These are phyloP conservation scores for Neuroterus valhalla DNA, from an alignment of 1,140 invertebrate genomes.

Conservation along the genomic window DNA sequence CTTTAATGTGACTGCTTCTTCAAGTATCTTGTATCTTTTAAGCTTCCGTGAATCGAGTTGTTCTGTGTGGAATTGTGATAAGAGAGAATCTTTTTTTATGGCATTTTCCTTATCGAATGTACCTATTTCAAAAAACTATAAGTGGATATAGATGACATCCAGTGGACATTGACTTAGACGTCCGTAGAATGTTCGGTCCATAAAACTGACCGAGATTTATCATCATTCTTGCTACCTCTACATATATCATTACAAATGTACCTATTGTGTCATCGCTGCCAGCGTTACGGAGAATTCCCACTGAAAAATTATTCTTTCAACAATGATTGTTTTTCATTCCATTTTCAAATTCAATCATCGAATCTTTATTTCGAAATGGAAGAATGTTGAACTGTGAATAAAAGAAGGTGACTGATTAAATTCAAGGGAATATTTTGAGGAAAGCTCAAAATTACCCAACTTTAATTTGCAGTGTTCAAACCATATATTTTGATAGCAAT, in stretches of 20 bases:
- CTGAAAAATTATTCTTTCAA: not conserved
- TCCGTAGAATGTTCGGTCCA: conserved; percentile 7
- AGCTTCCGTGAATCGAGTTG: not conserved
- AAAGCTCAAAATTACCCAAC: too few relatives aligned
- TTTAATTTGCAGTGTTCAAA: too few relatives aligned
- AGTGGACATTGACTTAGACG: not conserved
- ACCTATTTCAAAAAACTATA: not conserved
- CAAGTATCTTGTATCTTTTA: not conserved
- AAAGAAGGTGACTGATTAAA: too few relatives aligned
- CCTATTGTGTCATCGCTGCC: conserved; percentile 11
- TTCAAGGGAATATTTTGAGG: too few relatives aligned
- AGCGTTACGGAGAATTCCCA: conserved; percentile 6
- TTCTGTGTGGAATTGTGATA: conserved; percentile 4
- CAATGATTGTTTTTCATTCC: not conserved
- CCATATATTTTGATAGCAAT: too few relatives aligned
- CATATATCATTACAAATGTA: conserved; percentile 23
- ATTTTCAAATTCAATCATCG: too few relatives aligned
- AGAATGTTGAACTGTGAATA: too few relatives aligned
- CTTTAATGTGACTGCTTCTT: too few relatives aligned
- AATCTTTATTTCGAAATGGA: too few relatives aligned
- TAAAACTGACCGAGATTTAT: not conserved
- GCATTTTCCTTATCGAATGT: not conserved
- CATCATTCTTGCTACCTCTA: conserved; percentile 21
- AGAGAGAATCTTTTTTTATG: not conserved
- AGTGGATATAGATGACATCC: not conserved